Percentiles rank a stretch among this genome's conserved stretches.
These are phyloP conservation scores for Gasteruption jaculator DNA, from an alignment of 2,888 invertebrate genomes.

Conservation along the genomic window DNA sequence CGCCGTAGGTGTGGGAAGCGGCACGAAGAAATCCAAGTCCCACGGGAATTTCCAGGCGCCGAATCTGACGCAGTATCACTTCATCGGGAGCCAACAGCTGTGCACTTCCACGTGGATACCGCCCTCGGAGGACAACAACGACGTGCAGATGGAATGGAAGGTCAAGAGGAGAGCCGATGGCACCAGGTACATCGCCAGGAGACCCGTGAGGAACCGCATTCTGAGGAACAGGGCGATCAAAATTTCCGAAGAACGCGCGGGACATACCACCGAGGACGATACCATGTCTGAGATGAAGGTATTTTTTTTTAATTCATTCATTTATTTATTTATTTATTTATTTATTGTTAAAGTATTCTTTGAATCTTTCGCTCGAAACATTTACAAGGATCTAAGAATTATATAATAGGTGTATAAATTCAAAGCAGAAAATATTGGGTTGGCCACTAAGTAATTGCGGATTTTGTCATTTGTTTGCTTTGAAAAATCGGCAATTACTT, in stretches of 20 bases:
- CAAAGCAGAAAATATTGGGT: too few relatives aligned
- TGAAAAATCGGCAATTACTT: too few relatives aligned
- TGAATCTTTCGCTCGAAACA: too few relatives aligned
- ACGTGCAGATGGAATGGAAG: constrained; percentile 65
- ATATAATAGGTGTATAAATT: too few relatives aligned
- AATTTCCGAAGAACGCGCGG: constrained; percentile 64
- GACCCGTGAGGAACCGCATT: constrained; percentile 65
- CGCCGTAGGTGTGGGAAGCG: constrained; percentile 24
- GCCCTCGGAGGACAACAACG: constrained; percentile 37
- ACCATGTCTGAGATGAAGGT: constrained; percentile 72
- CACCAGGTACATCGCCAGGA: constrained; percentile 69
- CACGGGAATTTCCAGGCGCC: constrained; percentile 56
- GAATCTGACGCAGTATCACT: constrained; percentile 59
- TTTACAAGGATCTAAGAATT: too few relatives aligned
- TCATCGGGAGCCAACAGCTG: constrained; percentile 58
- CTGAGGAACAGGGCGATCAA: constrained; percentile 65
- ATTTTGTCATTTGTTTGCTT: too few relatives aligned
- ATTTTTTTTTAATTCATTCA: constrained; percentile 13
- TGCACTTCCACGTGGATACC: constrained; percentile 36
- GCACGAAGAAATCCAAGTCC: constrained; percentile 36
- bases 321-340: too few relatives aligned
- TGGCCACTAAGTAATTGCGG: too few relatives aligned
- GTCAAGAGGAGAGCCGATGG: constrained; percentile 74
- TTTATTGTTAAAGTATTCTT: too few relatives aligned
- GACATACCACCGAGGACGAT: constrained; percentile 70